Evolutionary conservation across 1,140 invertebrate species (phyloP).

Genomic region (Rhysida immarginata): DNA sequence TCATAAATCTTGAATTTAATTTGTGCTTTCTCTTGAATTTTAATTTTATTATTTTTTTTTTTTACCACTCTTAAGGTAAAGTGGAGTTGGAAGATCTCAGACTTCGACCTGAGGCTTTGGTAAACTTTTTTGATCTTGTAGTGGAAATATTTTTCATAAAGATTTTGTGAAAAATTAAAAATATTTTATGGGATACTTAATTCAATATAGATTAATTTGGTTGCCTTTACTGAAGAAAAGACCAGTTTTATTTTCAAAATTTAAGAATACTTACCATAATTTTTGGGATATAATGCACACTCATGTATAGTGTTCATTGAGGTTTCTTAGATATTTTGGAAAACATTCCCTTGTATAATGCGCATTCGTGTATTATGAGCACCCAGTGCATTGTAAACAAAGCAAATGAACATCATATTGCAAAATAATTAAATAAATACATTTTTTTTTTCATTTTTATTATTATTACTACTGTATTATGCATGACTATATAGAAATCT

Average conservation of each 20-base stretch:
- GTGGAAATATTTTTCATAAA: neutral
- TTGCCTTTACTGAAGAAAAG: neutral
- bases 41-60: neutral
- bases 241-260: neutral
- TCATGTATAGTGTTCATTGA: too few species aligned
- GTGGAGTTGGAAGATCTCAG: conserved; percentile 58
- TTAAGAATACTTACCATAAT: neutral
- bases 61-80: conserved; percentile 25
- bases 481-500: too few species aligned
- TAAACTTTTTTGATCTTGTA: conserved; percentile 29
- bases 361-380: too few species aligned
- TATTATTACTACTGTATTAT: too few species aligned
- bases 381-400: too few species aligned
- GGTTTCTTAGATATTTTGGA: too few species aligned
- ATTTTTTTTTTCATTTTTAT: too few species aligned
- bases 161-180: neutral
- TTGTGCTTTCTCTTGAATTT: neutral
- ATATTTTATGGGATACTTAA: neutral
- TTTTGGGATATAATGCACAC: too few species aligned
- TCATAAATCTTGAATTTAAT: neutral
- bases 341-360: too few species aligned
- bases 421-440: too few species aligned
- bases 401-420: too few species aligned
- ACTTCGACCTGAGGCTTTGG: conserved; percentile 62
- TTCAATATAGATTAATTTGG: neutral